phyloP scores from a whole-genome alignment of 2,113 vertebrate genomes.

The Dipodomys spectabilis region DNA sequence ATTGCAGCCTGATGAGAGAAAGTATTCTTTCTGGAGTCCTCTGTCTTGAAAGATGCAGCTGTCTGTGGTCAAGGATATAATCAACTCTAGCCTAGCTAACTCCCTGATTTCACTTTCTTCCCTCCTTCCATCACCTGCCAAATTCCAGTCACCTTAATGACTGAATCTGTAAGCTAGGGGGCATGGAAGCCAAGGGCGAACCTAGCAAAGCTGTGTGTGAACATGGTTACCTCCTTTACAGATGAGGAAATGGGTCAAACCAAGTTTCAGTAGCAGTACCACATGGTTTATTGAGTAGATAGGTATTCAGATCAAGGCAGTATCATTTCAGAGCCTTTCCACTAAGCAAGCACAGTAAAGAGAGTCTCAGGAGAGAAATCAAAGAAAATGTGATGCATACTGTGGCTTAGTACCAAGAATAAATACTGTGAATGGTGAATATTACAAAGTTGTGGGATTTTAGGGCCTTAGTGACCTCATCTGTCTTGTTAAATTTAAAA shows the following conservation, averaged over 20 bases:
- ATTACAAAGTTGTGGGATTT: neutral
- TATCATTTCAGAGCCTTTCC: neutral
- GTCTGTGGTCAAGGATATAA: neutral
- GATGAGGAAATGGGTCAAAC: neutral
- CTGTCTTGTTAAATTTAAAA: constrained; percentile 64
- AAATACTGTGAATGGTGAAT: neutral
- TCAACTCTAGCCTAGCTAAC: neutral
- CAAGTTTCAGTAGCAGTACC: neutral
- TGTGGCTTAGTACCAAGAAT: constrained; percentile 18
- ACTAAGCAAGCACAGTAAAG: neutral
- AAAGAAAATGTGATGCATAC: neutral
- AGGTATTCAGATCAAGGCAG: neutral
- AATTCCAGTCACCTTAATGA: neutral
- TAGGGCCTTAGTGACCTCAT: constrained; percentile 44
- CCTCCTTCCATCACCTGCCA: neutral
- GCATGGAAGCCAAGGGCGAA: neutral
- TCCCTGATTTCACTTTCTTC: neutral
- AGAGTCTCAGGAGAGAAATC: neutral
- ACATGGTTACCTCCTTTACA: neutral
- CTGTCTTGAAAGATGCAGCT: neutral
- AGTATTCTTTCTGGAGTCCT: neutral
- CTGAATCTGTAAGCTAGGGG: neutral
- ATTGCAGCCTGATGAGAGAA: neutral
- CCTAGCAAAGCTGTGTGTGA: neutral
- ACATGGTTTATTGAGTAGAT: neutral